Evolutionary conservation across 2,113 vertebrate species (phyloP).

Genomic region (Vireo altiloquus): DNA sequence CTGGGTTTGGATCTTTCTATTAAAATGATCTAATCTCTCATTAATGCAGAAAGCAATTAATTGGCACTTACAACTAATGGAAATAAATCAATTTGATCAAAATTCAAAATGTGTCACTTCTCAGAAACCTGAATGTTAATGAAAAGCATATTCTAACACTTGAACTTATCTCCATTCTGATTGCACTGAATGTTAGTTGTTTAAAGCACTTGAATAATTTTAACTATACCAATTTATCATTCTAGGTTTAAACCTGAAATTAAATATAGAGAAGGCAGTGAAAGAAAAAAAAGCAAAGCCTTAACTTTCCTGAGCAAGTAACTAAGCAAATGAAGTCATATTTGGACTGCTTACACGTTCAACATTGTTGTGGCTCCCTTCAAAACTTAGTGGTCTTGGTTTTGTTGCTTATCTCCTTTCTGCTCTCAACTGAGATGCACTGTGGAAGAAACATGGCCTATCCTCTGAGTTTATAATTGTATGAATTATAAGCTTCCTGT

Average conservation of each 20-base stretch:
- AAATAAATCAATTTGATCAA: neutral
- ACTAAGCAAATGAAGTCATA: neutral
- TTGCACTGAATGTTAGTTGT: neutral
- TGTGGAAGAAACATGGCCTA: neutral
- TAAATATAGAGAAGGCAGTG: neutral
- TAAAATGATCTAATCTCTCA: neutral
- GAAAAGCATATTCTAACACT: neutral
- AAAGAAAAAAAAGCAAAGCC: neutral
- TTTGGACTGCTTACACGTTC: neutral
- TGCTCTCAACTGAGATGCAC: neutral
- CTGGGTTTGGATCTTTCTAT: neutral
- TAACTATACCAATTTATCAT: neutral
- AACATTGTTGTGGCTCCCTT: neutral
- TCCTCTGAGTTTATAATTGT: neutral
- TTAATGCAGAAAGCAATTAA: neutral
- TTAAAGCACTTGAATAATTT: neutral
- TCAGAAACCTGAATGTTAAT: neutral
- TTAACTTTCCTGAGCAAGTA: neutral
- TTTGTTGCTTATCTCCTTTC: neutral
- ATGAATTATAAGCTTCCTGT: neutral
- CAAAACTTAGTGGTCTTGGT: neutral
- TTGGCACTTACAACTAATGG: neutral
- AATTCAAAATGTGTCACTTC: neutral
- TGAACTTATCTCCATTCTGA: neutral
- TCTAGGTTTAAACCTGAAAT: neutral